Evolutionary conservation across 2,113 vertebrate species (phyloP), one percentile per base, ranked within the genome.

Genomic region (Scomber colias): DNA sequence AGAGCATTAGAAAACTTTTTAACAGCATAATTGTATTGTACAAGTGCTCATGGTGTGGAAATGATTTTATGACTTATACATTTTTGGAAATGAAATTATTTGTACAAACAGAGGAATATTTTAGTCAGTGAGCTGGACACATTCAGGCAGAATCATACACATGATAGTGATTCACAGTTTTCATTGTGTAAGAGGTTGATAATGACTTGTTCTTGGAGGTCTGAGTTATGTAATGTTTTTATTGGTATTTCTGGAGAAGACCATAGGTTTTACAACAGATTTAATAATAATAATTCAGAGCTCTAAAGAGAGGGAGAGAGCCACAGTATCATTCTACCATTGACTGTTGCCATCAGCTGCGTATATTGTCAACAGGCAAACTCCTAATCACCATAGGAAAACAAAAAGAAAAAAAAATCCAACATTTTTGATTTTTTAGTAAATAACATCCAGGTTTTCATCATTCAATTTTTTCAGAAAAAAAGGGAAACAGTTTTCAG

Each of bases 251-350:
- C 81, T 88, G 90, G 82, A 93, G 85, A 91, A 91, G 90, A 90
- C 87, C 90, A 91, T 83, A 87, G 78, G 82, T 93, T 92, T 91
- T 87, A 92, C 91, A 92, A 92, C 90, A 93, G 90, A 92, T 91
- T 89, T 87, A 86, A 92, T 92, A 71, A 87, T 83, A 75, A 86
- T 82, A 81, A 89, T 87, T 89, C 90, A 91, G 88, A 89, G 83
- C 83, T 93, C 89, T 89, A 92, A 86, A 87, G 85, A 92, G 81
- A 88, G 85, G 86, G 89, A 90, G 77, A 84, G 91, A 89, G 88
- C 87, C 87, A 88, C 87, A 92, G 82, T 75, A 85, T 92, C 84
- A 87, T 89, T 89, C 90, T 92, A 92, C 84, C 82, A 87, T 80
- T 60, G 72, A 92, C 85, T 85, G 86, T 77, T 88, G 88, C 79